Base-by-base conservation (phyloP, 2,113 vertebrate species). In the Elaphurus davidianus region DNA sequence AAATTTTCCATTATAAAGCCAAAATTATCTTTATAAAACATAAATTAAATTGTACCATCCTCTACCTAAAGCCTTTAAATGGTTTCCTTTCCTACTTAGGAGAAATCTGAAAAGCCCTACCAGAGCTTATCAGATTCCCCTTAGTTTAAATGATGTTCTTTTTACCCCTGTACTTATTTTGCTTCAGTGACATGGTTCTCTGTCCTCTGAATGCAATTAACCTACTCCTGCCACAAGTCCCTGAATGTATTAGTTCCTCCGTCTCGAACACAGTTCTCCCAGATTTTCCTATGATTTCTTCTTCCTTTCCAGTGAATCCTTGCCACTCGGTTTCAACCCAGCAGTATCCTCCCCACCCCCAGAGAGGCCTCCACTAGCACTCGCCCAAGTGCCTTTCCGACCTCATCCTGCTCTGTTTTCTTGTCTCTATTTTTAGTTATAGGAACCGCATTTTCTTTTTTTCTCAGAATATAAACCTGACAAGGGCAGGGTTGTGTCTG, bases 341-440 rank as follows among this genome's bases (percentile, higher is more conserved):
- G 62, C 12, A 47, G 50, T 17, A 52, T 30, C 1, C 1, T 5
- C 0, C 4, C 10, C 0, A 0, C 2, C 0, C 6, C 6, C 4
- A 12, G 12, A 76, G 64, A 47, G n/a, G 64, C 21, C 28, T 54
- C 36, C 8, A n/a, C n/a, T 6, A n/a, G 17, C 15, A 52, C 12
- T 47, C 1, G 47, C 27, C 15, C 19, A 87, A 76, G 6, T 14
- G 76, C 8, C 4, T 84, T 64, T 60, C 8, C 9, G 5, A 64
- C 25, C 6, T 43, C 81, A 5, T 71, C 9, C 13, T 15, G 2
- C 50, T 95, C 52, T 86, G 28, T 81, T 55, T 83, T 43, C 15
- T 57, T 36, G 33, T 36, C 33, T n/a, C n/a, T 13, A 36, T 71
- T 25, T 54, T 12, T 30, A 87, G 23, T 1, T 33, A 47, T 0